These are phyloP conservation scores for Andrena praecox DNA, from an alignment of 2,888 invertebrate species.

Conservation along the genomic window DNA sequence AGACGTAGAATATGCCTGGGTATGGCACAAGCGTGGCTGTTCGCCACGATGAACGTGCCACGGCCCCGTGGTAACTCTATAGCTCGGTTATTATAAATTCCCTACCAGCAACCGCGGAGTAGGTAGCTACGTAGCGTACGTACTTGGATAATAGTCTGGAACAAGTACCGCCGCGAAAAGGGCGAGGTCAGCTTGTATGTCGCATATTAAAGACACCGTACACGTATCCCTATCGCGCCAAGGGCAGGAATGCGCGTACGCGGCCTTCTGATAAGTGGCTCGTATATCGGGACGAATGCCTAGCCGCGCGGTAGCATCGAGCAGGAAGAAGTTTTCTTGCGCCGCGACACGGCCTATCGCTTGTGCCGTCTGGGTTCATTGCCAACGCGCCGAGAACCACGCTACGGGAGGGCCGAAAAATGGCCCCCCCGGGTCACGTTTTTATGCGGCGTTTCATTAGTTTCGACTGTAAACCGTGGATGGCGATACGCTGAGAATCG, in stretches of 20 bases:
- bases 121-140: constrained; percentile 71
- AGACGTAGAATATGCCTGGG: constrained; percentile 7
- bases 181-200: constrained; percentile 79
- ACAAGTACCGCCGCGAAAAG: constrained; percentile 78
- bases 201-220: constrained; percentile 78
- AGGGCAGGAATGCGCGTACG: constrained; percentile 67
- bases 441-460: constrained; percentile 4
- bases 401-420: not conserved
- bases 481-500: not conserved
- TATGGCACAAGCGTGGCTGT: constrained; percentile 40
- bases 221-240: constrained; percentile 52
- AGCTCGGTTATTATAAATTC: constrained; percentile 81
- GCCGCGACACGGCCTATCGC: constrained; percentile 45
- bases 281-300: constrained; percentile 67
- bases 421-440: not conserved
- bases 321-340: constrained; percentile 59
- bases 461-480: not conserved
- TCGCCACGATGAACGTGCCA: constrained; percentile 61
- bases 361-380: constrained; percentile 25
- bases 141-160: constrained; percentile 78
- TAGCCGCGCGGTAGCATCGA: constrained; percentile 35
- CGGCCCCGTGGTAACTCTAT: constrained; percentile 61
- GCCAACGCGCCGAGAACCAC: constrained; percentile 8
- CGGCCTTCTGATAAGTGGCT: constrained; percentile 63
- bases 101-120: constrained; percentile 75